phyloP scores from a whole-genome alignment of 53 echinoderm and acorn worm species.

The Glandiceps talaboti region DNA sequence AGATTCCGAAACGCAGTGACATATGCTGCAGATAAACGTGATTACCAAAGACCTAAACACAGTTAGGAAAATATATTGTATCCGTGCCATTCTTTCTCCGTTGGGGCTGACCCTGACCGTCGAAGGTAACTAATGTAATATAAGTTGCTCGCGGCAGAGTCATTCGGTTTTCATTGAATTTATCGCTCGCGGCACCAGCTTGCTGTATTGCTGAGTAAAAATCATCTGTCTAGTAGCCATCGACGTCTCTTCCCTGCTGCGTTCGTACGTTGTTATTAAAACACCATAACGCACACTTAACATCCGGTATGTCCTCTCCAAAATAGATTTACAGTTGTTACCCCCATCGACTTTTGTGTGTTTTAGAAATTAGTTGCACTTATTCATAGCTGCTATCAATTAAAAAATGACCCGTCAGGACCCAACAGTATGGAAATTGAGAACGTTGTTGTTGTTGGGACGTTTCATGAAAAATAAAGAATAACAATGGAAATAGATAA shows the following conservation, averaged over 20 bases:
- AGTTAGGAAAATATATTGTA: neutral
- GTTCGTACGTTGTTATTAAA: too few relatives aligned
- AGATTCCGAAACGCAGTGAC: neutral
- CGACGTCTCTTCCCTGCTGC: neutral
- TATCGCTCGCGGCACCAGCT: neutral
- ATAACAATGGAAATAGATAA: too few relatives aligned
- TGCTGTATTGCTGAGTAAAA: neutral
- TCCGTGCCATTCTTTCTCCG: neutral
- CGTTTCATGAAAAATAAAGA: too few relatives aligned
- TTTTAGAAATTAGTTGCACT: too few relatives aligned
- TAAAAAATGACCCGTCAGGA: too few relatives aligned
- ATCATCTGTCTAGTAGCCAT: neutral
- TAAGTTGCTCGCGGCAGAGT: neutral
- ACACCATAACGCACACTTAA: neutral
- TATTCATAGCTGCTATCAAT: too few relatives aligned
- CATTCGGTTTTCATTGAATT: neutral
- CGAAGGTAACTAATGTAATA: neutral
- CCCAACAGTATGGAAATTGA: too few relatives aligned
- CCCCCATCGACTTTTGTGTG: too few relatives aligned
- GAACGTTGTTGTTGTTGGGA: too few relatives aligned
- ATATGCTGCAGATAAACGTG: neutral
- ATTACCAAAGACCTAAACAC: neutral
- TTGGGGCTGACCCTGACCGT: too few relatives aligned
- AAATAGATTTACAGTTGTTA: too few relatives aligned
- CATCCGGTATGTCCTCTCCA: too few relatives aligned